Conservation (phyloP, 2,113 vertebrate species). For the Epinephelus lanceolatus region DNA sequence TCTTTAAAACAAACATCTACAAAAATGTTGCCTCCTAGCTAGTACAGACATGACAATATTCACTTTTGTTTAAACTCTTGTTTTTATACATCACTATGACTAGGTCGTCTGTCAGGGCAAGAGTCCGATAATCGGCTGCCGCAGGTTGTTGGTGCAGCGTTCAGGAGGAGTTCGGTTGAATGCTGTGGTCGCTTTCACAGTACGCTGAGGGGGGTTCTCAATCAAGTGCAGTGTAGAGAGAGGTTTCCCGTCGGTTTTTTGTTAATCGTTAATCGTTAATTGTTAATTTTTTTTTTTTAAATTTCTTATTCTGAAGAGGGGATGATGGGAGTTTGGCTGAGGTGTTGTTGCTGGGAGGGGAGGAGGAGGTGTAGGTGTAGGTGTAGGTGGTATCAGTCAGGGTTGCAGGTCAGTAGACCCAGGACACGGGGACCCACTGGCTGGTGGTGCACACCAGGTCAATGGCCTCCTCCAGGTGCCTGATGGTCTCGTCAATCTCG, state of each 20-base stretch:
- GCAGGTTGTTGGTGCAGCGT: conserved; percentile 78
- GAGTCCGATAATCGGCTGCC: conserved; percentile 83
- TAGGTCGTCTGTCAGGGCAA: conserved; percentile 91
- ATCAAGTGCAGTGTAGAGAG: conserved; percentile 85
- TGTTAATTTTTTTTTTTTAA: conserved; percentile 45
- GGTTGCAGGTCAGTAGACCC: conserved; percentile 91
- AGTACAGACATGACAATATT: conserved; percentile 96
- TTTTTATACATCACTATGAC: conserved; percentile 94
- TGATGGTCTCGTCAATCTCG: conserved; percentile 99
- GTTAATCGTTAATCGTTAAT: too few species aligned
- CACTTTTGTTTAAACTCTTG: conserved; percentile 79
- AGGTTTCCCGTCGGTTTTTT: conserved; percentile 83
- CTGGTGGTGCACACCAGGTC: conserved; percentile 95
- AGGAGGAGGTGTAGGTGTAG: conserved; percentile 9
- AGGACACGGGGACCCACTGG: conserved; percentile 99
- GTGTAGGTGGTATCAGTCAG: not conserved
- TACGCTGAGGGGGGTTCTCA: conserved; percentile 30
- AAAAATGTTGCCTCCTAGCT: conserved; percentile 90
- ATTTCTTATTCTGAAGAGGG: conserved; percentile 60
- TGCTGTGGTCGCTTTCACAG: conserved; percentile 33
- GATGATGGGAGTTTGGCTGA: conserved; percentile 28
- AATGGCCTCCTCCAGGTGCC: conserved; percentile 97
- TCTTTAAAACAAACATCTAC: conserved; percentile 85
- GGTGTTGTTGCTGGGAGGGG: conserved; percentile 34
- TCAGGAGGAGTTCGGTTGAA: conserved; percentile 74